Evolutionary conservation across 1,140 invertebrate genomes (phyloP), one percentile per base, ranked within the genome.

Genomic region (Gryon sp.): DNA sequence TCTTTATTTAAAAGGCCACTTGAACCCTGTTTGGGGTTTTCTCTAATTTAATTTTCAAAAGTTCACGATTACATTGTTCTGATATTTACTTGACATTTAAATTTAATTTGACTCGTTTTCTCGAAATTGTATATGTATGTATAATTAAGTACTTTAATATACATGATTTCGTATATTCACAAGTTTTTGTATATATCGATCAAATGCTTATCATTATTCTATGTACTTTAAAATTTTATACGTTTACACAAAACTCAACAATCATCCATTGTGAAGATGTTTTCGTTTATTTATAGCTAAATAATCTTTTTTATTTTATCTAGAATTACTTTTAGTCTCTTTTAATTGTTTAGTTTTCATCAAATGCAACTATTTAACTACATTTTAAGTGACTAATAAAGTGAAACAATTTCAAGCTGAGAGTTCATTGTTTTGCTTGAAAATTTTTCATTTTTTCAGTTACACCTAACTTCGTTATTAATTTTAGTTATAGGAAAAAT

Each of bases 401-500:
- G n/a, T n/a, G n/a, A n/a, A n/a, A n/a, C n/a, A n/a, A n/a, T n/a
- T n/a, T n/a, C n/a, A n/a, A n/a, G n/a, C n/a, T n/a, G n/a, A n/a
- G n/a, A n/a, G n/a, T n/a, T n/a, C n/a, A n/a, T n/a, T n/a, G n/a
- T n/a, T n/a, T n/a, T n/a, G n/a, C n/a, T n/a, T n/a, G n/a, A n/a
- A n/a, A n/a, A n/a, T n/a, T n/a, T n/a, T n/a, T n/a, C n/a, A n/a
- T n/a, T n/a, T n/a, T n/a, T n/a, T n/a, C n/a, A n/a, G n/a, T n/a
- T n/a, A n/a, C n/a, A n/a, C n/a, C n/a, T n/a, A n/a, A n/a, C n/a
- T 40, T 14, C 4, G 18, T 63, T 32, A n/a, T n/a, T n/a, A n/a
- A n/a, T n/a, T n/a, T n/a, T 20, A 41, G 16, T 40, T 65, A 65
- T 65, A 65, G 26, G 45, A 65, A 65, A 65, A 63, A 63, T 65